Evolutionary conservation across 2,888 invertebrate species (phyloP).

Genomic region (Acholoe squamosa): DNA sequence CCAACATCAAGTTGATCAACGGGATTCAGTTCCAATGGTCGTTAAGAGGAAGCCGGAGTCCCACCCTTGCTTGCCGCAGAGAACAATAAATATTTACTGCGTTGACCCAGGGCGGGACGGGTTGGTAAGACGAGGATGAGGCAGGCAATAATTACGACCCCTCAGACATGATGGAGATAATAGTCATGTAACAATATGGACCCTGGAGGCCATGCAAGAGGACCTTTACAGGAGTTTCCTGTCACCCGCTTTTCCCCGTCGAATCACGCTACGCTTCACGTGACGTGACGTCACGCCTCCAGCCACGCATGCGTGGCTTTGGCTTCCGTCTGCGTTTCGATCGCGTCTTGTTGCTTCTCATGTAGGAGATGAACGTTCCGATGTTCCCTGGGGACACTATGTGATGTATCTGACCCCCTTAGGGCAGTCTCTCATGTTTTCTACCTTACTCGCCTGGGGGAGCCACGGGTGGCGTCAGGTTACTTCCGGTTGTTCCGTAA

Average conservation of each 20-base stretch:
- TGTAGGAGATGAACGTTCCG: neutral
- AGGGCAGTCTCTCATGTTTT: neutral
- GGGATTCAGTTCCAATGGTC: too few species aligned
- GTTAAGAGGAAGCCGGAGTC: too few species aligned
- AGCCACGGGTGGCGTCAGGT: neutral
- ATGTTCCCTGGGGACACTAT: neutral
- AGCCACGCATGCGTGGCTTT: slow-evolving; percentile 40
- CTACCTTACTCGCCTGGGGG: neutral
- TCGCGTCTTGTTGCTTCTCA: neutral
- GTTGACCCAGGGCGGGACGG: neutral
- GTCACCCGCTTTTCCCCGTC: neutral
- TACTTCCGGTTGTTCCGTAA: slow-evolving; percentile 45
- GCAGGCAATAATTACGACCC: slow-evolving; percentile 4
- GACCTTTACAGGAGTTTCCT: neutral
- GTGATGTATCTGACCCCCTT: neutral
- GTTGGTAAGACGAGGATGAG: neutral
- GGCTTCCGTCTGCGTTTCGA: neutral
- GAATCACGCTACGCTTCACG: slow-evolving; percentile 1
- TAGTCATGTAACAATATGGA: neutral
- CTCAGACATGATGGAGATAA: neutral
- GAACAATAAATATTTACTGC: neutral
- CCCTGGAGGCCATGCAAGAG: slow-evolving; percentile 12
- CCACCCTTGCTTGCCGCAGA: neutral
- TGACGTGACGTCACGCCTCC: slow-evolving; percentile 23
- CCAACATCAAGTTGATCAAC: too few species aligned